Conservation (phyloP, 2,888 invertebrate genomes). For the Caenorhabditis sp. region DNA sequence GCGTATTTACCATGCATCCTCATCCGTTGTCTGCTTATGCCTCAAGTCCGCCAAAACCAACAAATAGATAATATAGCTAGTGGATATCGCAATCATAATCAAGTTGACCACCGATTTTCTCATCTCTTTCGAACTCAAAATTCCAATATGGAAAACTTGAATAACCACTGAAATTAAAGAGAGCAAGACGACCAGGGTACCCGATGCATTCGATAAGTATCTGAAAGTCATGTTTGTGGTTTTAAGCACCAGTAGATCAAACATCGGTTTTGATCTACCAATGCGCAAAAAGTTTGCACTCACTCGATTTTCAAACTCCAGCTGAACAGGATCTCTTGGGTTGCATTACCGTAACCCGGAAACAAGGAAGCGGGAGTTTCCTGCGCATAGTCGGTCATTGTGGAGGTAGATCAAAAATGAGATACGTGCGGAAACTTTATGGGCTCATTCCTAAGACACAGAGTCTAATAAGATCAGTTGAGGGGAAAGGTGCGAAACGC, state of each 20-base stretch:
- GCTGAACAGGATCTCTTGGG: neutral
- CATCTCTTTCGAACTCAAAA: slow-evolving; percentile 20
- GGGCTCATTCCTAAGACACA: too few relatives aligned
- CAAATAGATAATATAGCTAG: neutral
- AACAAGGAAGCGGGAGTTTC: slow-evolving; percentile 2
- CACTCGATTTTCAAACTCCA: neutral
- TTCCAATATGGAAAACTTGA: neutral
- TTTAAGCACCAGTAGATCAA: too few relatives aligned
- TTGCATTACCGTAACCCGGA: neutral
- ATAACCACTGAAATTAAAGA: neutral
- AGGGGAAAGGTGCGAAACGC: too few relatives aligned
- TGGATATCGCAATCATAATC: neutral
- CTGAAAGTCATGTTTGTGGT: too few relatives aligned
- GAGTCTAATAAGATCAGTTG: too few relatives aligned
- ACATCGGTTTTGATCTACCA: too few relatives aligned
- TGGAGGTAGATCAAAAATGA: too few relatives aligned
- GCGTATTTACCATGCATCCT: slow-evolving; percentile 10
- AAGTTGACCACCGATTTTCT: slow-evolving; percentile 15
- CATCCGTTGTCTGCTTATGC: neutral
- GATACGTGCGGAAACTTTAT: too few relatives aligned
- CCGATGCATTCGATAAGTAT: neutral
- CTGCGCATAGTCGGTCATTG: neutral
- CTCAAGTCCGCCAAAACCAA: neutral
- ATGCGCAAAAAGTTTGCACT: neutral
- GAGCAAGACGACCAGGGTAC: neutral